Evolutionary conservation across 2,888 invertebrate genomes (phyloP).

Genomic region (Rhagonycha lutea): DNA sequence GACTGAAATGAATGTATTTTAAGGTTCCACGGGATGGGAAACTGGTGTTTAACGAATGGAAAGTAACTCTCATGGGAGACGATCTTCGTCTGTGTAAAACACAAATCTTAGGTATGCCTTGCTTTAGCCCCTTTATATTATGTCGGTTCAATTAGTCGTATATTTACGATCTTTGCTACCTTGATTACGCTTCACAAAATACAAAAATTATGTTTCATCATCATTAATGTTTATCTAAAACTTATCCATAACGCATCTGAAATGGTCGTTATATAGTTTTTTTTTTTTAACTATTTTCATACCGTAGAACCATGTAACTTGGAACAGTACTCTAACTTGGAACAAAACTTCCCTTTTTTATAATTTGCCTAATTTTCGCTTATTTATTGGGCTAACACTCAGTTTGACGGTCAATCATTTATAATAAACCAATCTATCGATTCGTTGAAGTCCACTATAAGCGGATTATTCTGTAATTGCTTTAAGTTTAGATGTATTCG

Average conservation of each 20-base stretch:
- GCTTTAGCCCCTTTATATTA: slow-evolving; percentile 16
- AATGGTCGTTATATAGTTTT: background rate
- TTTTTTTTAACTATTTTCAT: background rate
- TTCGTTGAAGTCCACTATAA: too few relatives aligned
- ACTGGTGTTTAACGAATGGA: slow-evolving; percentile 25
- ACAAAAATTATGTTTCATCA: background rate
- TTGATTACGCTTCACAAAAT: slow-evolving; percentile 5
- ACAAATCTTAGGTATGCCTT: slow-evolving; percentile 26
- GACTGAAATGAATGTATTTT: slow-evolving; percentile 30
- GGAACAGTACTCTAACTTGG: too few relatives aligned
- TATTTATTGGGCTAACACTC: too few relatives aligned
- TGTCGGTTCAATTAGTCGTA: slow-evolving; percentile 25
- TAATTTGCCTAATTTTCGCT: too few relatives aligned
- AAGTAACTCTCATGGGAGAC: slow-evolving; percentile 24
- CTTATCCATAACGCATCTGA: background rate
- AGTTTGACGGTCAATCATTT: too few relatives aligned
- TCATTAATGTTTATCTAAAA: background rate
- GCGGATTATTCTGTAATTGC: too few relatives aligned
- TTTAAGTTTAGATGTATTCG: too few relatives aligned
- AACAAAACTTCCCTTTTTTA: too few relatives aligned
- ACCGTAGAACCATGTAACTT: too few relatives aligned
- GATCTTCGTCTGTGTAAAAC: slow-evolving; percentile 25
- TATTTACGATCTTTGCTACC: slow-evolving; percentile 20
- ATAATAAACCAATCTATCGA: too few relatives aligned
- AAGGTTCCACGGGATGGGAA: slow-evolving; percentile 24